phyloP scores from a whole-genome alignment of 2,888 invertebrate genomes.

The Laothoe populi region DNA sequence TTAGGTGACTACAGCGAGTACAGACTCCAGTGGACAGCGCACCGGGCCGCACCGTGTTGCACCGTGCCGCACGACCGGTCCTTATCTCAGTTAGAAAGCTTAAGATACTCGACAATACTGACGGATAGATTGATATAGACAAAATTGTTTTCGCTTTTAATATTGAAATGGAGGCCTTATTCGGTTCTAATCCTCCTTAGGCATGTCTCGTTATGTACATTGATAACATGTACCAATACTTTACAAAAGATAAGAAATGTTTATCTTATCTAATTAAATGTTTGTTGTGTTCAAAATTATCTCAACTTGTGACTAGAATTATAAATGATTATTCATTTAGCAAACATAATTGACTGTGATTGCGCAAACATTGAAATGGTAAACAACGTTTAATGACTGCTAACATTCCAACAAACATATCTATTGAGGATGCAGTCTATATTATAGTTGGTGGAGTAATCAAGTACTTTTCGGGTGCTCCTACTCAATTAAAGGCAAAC shows the following conservation, averaged over 20 bases:
- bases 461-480: conserved; percentile 35
- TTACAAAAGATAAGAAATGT: conserved; percentile 20
- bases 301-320: conserved; percentile 21
- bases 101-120: conserved; percentile 56
- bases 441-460: conserved; percentile 26
- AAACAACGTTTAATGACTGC: background rate
- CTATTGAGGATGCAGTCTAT: conserved; percentile 5
- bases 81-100: conserved; percentile 70
- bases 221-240: background rate
- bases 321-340: conserved; percentile 20
- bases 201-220: conserved; percentile 1
- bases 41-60: conserved; percentile 55
- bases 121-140: conserved; percentile 58
- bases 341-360: conserved; percentile 6
- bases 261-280: conserved; percentile 25
- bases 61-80: conserved; percentile 37
- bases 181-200: conserved; percentile 20
- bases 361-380: conserved; percentile 4
- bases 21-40: conserved; percentile 24
- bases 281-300: conserved; percentile 24
- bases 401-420: conserved; percentile 17
- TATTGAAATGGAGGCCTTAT: conserved; percentile 37
- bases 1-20: conserved; percentile 48
- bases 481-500: conserved; percentile 42
- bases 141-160: conserved; percentile 46